Conservation (phyloP, 2,797 vertebrate species). For the Anas flavirostris region DNA sequence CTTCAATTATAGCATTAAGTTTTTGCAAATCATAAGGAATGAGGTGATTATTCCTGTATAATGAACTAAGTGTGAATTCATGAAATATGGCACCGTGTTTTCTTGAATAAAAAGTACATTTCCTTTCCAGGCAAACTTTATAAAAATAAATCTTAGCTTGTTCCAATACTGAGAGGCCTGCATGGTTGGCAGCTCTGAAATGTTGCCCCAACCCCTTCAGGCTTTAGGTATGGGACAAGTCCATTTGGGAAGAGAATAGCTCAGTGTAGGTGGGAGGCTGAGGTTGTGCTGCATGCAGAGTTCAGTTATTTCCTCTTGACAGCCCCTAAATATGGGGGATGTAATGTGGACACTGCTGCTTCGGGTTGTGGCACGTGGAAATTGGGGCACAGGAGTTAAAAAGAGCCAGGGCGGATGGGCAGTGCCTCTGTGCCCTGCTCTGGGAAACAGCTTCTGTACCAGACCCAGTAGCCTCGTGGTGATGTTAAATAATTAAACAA, state of each 20-base stretch:
- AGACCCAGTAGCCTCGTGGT: not conserved
- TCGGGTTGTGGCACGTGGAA: not conserved
- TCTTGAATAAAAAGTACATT: not conserved
- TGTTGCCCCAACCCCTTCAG: not conserved
- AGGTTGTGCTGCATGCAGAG: not conserved
- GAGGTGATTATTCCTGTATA: not conserved
- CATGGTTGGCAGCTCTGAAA: not conserved
- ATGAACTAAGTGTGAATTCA: not conserved
- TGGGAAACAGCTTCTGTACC: not conserved
- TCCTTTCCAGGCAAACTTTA: not conserved
- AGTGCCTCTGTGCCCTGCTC: not conserved
- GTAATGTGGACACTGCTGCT: not conserved
- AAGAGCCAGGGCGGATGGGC: not conserved
- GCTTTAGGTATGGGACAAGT: not conserved
- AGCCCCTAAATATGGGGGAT: not conserved
- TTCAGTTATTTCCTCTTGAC: not conserved
- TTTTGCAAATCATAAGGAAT: not conserved
- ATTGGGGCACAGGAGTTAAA: accelerated
- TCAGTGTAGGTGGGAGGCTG: not conserved
- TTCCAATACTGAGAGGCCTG: not conserved
- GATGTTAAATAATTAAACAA: not conserved
- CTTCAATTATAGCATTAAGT: not conserved
- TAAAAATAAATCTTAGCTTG: not conserved
- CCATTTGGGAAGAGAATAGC: accelerated
- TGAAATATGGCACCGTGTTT: not conserved